A percentile compares a stretch with the other conserved stretches of the same genome.
phyloP scores from a whole-genome alignment of 2,113 vertebrate species.

The Phodopus roborovskii region DNA sequence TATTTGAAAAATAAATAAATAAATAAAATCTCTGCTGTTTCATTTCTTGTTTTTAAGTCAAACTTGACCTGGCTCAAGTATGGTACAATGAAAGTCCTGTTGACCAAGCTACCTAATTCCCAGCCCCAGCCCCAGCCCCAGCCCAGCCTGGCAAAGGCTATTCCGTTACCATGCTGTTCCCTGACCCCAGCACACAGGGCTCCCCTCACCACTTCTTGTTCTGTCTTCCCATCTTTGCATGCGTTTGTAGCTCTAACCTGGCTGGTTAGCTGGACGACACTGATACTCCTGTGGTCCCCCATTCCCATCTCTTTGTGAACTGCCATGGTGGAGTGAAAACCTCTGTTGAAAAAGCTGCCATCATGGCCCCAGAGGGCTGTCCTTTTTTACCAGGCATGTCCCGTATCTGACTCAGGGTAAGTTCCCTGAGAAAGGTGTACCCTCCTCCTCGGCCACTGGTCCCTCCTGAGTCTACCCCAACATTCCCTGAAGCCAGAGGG shows the following conservation, averaged over 20 bases:
- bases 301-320: neutral
- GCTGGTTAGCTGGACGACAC: neutral
- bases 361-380: neutral
- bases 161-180: neutral
- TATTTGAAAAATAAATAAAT: constrained; percentile 2
- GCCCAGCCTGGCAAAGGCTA: neutral
- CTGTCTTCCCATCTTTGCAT: neutral
- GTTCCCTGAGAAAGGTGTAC: neutral
- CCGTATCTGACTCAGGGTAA: neutral
- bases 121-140: no score
- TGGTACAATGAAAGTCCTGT: neutral
- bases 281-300: neutral
- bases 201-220: neutral
- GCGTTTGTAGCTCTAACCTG: neutral
- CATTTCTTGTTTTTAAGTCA: neutral
- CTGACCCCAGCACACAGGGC: neutral
- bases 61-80: constrained; percentile 3
- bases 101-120: neutral
- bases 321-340: neutral
- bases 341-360: neutral
- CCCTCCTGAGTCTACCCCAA: neutral
- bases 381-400: neutral
- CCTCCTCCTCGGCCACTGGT: neutral
- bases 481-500: neutral
- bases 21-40: neutral